Evolutionary conservation across 92 coral and sea anemone species (phyloP), one percentile per base, ranked within the genome.

Genomic region (Metridium senile): DNA sequence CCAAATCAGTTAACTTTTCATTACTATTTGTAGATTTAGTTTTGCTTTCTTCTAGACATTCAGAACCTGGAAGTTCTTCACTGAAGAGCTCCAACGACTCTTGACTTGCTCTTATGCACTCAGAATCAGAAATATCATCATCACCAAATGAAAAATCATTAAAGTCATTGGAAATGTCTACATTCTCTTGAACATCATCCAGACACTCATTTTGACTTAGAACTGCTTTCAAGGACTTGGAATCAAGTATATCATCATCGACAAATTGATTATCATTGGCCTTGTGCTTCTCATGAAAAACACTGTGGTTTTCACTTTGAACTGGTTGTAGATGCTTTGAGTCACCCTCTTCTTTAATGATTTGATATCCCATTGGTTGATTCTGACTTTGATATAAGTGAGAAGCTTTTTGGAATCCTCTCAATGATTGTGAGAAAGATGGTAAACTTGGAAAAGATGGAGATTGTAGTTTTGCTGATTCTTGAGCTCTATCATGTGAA

Each of bases 361-460:
- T 39, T 4, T 6, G 13, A 39, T 39, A 39, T 39, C 13, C 49
- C 49, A 4, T 13, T 13, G 49, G 49, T 39, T 39, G 49, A 39
- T 39, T 39, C 49, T 39, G 49, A 39, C 49, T 29, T 71, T 16
- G 64, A 71, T 53, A 71, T 0, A 71, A 11, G 18, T 52, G 62
- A 20, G 78, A 73, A 7, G 68, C 78, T 47, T 57, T 73, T 58
- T 33, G 68, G 64, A 73, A 73, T 13, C 78, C 68, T 52, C 23
- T 53, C 9, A 35, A 43, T 39, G 25, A 33, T 21, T 31, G 56
- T 1, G 64, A 23, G 33, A 23, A 7, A 71, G 25, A 39, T 7
- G 16, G 76, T 11, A n/a, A 39, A 39, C 49, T 39, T 4, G 49
- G 49, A 39, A 4, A 39, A 39, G 64, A 59, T 53, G 59, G 59